Conservation (phyloP, 2,797 vertebrate species). For the Glyptemys insculpta region DNA sequence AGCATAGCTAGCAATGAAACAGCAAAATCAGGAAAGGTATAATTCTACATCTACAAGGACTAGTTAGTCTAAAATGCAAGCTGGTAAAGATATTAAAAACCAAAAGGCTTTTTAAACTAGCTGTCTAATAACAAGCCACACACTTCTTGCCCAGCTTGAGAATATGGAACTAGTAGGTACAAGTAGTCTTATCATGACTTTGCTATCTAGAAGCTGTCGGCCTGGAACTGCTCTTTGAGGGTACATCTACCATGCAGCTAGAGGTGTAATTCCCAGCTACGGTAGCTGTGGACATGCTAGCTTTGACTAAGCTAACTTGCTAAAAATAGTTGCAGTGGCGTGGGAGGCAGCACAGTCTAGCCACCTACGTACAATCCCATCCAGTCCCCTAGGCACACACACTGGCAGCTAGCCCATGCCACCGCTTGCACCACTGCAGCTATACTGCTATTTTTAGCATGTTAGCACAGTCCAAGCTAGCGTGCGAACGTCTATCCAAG, state of each 20-base stretch:
- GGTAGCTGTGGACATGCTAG: neutral
- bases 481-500: fast-evolving
- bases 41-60: neutral
- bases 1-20: neutral
- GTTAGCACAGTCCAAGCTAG: too few relatives aligned
- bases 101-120: neutral
- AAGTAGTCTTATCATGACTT: too few relatives aligned
- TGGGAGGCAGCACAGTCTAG: neutral
- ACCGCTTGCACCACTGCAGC: too few relatives aligned
- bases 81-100: neutral
- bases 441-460: neutral
- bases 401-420: neutral
- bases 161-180: neutral
- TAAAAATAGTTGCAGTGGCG: neutral
- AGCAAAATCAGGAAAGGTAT: neutral
- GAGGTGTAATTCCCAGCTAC: neutral
- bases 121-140: neutral
- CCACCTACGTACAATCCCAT: neutral
- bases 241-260: neutral
- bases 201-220: neutral
- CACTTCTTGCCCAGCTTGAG: neutral
- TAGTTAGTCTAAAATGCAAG: neutral
- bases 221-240: neutral
- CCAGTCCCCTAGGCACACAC: neutral
- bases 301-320: neutral